Evolutionary conservation across 2,888 invertebrate genomes (phyloP), one percentile per base, ranked within the genome.

Genomic region (Cetonia aurata): DNA sequence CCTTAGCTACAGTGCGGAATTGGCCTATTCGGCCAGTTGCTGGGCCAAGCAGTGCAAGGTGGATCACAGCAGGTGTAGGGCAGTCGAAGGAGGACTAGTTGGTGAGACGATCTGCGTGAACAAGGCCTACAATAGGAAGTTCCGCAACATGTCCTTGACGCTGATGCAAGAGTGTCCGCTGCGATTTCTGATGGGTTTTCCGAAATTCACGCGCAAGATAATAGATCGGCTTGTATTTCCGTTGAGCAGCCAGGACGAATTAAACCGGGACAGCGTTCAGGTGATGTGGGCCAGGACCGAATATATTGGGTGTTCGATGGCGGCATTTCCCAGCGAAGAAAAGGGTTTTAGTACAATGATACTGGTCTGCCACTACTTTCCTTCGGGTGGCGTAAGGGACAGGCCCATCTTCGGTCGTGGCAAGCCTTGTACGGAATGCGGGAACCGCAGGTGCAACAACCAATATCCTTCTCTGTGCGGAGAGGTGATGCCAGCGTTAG

Each of bases 21-120:
- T 67, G 12, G 56, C 41, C 6, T 67, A 56, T 31, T 37, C 67
- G 4, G 55, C 67, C 6, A 33, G 56, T 19, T 67, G 67, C 6
- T 67, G 67, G 67, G 67, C 67, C 0, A 56, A 17, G 9, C 67
- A 67, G n/a, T 67, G 67, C 42, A 67, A 13, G 3, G 15, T 19
- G 13, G 10, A 42, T 13, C 56, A 56, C 17, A 67, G 67, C 19
- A 12, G 67, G 13, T 67, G 67, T 31, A 31, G 46, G 15, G 6
- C 46, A 4, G 46, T 67, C 17, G 67, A 55, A 4, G 46, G 46
- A n/a, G 67, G 67, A 15, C 31, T 1, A 1, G 33, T 67, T n/a
- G 55, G 56, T 0, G 67, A 67, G 46, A 56, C 67, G 12, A n/a
- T 57, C 3, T 67, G 55, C 48, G 33, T n/a, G 15, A 13, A 13